phyloP scores from a whole-genome alignment of 2,113 vertebrate genomes.

The Numida meleagris region DNA sequence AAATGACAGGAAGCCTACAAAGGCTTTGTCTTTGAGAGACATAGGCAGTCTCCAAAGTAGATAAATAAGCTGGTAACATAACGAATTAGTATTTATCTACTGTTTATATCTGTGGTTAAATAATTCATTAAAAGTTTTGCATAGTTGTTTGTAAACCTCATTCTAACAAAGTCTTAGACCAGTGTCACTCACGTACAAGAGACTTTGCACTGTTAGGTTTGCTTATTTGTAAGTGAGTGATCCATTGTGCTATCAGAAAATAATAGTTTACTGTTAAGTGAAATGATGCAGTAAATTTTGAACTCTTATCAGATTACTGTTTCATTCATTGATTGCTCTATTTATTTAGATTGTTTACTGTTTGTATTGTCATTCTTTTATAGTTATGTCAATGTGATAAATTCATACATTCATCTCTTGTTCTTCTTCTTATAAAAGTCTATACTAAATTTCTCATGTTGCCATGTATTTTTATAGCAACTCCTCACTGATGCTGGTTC shows the following conservation, averaged over 20 bases:
- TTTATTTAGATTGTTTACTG: conserved; percentile 27
- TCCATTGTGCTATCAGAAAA: neutral
- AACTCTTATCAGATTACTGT: neutral
- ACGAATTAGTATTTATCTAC: neutral
- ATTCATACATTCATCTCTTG: neutral
- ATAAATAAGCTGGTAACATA: neutral
- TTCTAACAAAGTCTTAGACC: neutral
- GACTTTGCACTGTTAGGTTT: neutral
- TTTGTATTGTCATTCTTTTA: conserved; percentile 27
- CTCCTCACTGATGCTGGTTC: neutral
- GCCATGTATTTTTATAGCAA: neutral
- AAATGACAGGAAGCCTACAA: neutral
- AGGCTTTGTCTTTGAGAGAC: neutral
- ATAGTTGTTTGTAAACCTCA: neutral
- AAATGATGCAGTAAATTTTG: conserved; percentile 22
- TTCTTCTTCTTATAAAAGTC: neutral
- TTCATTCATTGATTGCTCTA: conserved; percentile 19
- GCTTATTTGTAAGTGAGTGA: conserved; percentile 13
- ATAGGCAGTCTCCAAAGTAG: neutral
- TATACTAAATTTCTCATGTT: neutral
- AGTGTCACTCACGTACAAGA: neutral
- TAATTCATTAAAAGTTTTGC: neutral
- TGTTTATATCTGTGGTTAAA: neutral
- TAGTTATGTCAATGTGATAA: neutral
- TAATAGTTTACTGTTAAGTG: conserved; percentile 9